These are phyloP conservation scores for Altica lythri DNA, from an alignment of 2,888 invertebrate species.

Conservation along the genomic window DNA sequence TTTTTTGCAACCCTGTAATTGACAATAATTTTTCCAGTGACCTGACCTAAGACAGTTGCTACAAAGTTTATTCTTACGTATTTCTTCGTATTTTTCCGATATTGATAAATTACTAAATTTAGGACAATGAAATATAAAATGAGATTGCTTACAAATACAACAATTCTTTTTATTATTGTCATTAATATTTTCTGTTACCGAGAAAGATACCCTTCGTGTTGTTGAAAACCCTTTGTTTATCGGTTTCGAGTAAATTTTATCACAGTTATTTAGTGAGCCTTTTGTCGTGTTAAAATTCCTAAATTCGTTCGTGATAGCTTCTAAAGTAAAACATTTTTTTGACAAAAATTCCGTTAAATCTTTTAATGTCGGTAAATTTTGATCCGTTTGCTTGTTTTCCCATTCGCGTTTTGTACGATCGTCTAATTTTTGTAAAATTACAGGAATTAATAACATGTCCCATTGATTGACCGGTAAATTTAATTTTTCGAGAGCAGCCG, in stretches of 20 bases:
- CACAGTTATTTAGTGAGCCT: background rate
- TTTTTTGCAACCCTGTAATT: too few relatives aligned
- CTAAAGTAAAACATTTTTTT: conserved; percentile 28
- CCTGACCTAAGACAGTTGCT: too few relatives aligned
- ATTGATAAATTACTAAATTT: too few relatives aligned
- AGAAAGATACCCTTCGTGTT: too few relatives aligned
- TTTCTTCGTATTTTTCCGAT: too few relatives aligned
- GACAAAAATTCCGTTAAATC: conserved; percentile 21
- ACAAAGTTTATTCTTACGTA: too few relatives aligned
- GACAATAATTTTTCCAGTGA: too few relatives aligned
- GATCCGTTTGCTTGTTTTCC: conserved; percentile 19
- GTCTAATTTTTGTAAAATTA: conserved; percentile 29
- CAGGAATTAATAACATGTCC: conserved; percentile 27
- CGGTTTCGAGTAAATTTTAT: background rate
- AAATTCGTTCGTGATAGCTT: conserved; percentile 7
- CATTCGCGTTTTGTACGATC: conserved; percentile 25
- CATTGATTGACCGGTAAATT: conserved; percentile 27
- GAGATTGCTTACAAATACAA: too few relatives aligned
- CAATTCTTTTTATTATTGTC: too few relatives aligned
- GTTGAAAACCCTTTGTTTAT: too few relatives aligned
- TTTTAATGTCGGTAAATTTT: conserved; percentile 19
- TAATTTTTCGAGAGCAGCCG: conserved; percentile 24
- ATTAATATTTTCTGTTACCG: too few relatives aligned
- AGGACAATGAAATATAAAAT: too few relatives aligned
- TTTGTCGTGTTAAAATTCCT: background rate